These are phyloP conservation scores for Pocillopora grandis DNA, from an alignment of 92 coral and sea anemone genomes.

Conservation along the genomic window DNA sequence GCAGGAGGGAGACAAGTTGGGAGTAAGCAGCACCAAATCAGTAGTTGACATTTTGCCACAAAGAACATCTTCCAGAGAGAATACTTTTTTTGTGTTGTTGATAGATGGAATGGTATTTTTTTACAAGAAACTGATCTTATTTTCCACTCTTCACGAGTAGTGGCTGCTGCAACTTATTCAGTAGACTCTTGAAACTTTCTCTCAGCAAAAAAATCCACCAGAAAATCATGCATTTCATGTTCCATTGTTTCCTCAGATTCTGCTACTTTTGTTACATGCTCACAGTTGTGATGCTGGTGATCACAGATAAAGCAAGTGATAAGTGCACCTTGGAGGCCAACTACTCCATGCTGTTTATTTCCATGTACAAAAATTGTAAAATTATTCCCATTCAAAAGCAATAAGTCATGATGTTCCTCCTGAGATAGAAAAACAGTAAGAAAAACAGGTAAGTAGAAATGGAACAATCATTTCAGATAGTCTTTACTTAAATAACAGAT, in stretches of 20 bases:
- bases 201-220: constrained; percentile 33
- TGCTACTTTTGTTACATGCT: constrained; percentile 5
- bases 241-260: background rate
- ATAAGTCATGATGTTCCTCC: background rate
- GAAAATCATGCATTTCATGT: constrained; percentile 16
- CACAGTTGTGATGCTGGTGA: too few species aligned
- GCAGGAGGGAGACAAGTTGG: background rate
- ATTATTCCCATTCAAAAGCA: constrained; percentile 2
- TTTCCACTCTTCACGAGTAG: constrained; percentile 13
- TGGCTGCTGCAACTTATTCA: background rate
- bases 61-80: constrained; percentile 3
- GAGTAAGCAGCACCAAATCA: constrained; percentile 1
- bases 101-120: constrained; percentile 6
- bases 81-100: background rate
- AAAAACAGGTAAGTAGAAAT: background rate
- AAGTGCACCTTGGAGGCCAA: constrained; percentile 19
- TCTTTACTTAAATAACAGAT: too few species aligned
- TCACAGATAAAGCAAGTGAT: background rate
- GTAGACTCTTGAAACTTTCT: background rate
- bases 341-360: constrained; percentile 1
- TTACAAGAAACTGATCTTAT: background rate
- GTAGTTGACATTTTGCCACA: background rate
- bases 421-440: background rate
- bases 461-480: too few species aligned
- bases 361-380: constrained; percentile 8